phyloP scores from a whole-genome alignment of 2,888 invertebrate species.

The Andricus curvator region DNA sequence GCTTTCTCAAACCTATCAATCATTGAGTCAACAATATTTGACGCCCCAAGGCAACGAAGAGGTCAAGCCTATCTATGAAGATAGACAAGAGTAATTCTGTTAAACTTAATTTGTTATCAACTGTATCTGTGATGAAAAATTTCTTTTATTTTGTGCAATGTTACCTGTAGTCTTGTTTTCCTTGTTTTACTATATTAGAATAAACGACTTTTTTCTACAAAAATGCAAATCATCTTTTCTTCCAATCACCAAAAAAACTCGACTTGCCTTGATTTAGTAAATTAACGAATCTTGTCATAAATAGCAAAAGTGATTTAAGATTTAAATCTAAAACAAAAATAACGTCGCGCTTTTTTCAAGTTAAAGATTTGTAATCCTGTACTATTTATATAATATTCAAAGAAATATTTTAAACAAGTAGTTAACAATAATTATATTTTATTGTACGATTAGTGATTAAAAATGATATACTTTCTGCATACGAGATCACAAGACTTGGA shows the following conservation, averaged over 20 bases:
- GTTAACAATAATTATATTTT: conserved; percentile 1
- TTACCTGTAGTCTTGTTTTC: neutral
- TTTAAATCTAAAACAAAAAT: too few species aligned
- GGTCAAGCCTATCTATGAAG: conserved; percentile 9
- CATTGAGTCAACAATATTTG: neutral
- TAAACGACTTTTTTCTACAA: neutral
- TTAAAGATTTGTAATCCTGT: neutral
- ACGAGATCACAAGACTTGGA: conserved; percentile 10
- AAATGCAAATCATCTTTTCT: neutral
- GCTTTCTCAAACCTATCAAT: neutral
- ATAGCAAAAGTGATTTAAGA: too few species aligned
- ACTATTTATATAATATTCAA: neutral
- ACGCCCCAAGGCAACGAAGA: neutral
- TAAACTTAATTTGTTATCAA: neutral
- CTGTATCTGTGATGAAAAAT: neutral
- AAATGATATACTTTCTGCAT: neutral
- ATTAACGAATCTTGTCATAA: too few species aligned
- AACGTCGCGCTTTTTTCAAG: neutral
- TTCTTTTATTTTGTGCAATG: neutral
- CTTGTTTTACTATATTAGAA: neutral
- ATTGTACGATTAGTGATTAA: conserved; percentile 29
- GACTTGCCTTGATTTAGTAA: too few species aligned
- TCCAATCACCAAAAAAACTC: too few species aligned
- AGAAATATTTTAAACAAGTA: neutral
- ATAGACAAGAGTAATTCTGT: conserved; percentile 12